Conservation (phyloP, 2,113 vertebrate species). For the rat (Rattus norvegicus) region GRCr8 NC_086036.1:45988501-45989000, state of each 20-base stretch:
- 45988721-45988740: background rate
- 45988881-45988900: background rate
- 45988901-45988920: background rate
- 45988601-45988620: background rate
- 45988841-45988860: background rate
- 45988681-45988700: no score
- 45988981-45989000: background rate
- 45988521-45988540: no score
- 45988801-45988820: background rate
- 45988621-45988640: background rate
- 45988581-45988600: conserved; percentile 24
- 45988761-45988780: background rate
- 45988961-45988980: background rate
- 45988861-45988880: background rate
- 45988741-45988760: background rate
- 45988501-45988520: no score
- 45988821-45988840: background rate
- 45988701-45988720: background rate
- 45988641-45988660: background rate
- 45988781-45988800: background rate
- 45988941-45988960: background rate
- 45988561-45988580: no score
- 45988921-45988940: background rate
- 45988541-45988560: no score
- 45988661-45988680: background rate